Conservation (phyloP, 1,140 invertebrate species). For the Orchesella cincta region DNA sequence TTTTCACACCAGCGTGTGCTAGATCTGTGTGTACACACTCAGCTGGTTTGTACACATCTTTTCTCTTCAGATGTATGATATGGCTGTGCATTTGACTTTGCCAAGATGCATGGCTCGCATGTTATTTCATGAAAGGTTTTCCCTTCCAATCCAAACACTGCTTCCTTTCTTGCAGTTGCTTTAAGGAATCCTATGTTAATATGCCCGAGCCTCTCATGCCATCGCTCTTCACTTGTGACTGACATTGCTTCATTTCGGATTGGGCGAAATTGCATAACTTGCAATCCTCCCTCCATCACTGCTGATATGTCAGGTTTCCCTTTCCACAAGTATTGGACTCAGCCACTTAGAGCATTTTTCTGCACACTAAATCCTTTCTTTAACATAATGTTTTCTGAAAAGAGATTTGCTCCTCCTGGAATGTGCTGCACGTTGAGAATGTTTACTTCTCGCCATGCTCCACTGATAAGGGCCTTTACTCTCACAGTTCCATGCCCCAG, state of each 20-base stretch:
- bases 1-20: neutral
- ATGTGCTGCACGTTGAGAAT: slow-evolving; percentile 27
- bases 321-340: neutral
- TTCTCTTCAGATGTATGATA: neutral
- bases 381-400: slow-evolving; percentile 34
- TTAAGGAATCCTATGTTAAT: neutral
- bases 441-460: slow-evolving; percentile 23
- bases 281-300: neutral
- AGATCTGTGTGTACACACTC: neutral
- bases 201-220: slow-evolving; percentile 6
- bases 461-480: slow-evolving; percentile 32
- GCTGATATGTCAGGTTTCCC: neutral
- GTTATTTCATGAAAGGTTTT: neutral
- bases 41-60: neutral
- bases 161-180: neutral
- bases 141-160: neutral
- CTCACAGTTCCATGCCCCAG: slow-evolving; percentile 29
- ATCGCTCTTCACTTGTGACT: neutral
- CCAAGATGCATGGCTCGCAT: neutral
- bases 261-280: neutral
- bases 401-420: slow-evolving; percentile 27
- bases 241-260: neutral
- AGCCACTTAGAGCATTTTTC: neutral
- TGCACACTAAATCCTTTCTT: slow-evolving; percentile 21
- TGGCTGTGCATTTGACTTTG: neutral